Evolutionary conservation across 2,113 vertebrate genomes (phyloP), one percentile per base, ranked within the genome.

Genomic region (Alosa alosa): DNA sequence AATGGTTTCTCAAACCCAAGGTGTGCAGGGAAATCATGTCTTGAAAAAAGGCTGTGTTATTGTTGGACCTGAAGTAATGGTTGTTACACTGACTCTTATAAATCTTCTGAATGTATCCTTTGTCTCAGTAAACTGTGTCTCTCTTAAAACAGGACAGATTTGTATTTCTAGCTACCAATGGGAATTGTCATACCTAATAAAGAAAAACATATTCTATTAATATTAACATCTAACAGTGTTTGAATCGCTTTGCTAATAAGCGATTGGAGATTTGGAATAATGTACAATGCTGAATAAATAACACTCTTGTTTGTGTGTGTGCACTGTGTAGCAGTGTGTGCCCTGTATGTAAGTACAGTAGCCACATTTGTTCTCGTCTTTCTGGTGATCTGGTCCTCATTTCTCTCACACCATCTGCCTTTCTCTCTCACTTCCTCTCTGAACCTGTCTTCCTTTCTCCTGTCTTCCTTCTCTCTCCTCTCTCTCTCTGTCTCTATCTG

Each of bases 401-500:
- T 92, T 94, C 91, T 95, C 91, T 93, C 92, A 90, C 90, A 93
- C 90, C 93, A 94, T 94, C 88, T 88, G 85, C 90, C 50, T 85
- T 85, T 89, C 84, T 81, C 89, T 90, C 88, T 90, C 11, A 17
- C 22, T 49, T 31, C n/a, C 31, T 25, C n/a, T 82, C 22, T 22
- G 25, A 11, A 15, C 36, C 72, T 39, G 72, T 39, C 13, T 36
- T 39, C 9, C 93, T 94, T 94, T 81, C 94, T 94, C 92, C 94
- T 95, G 6, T 25, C 25, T 25, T 72, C 64, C 7, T 31, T 72
- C 9, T 72, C 64, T 72, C 22, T n/a, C 87, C 8, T 10, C 82
- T 60, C 18, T 60, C 6, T 93, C 94, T 93, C 36, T 39, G 3
- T 15, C 13, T 41, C 31, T 13, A 25, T 13, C 68, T 94, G 94